phyloP scores from a whole-genome alignment of 2,113 vertebrate genomes.

The Orycteropus afer region DNA sequence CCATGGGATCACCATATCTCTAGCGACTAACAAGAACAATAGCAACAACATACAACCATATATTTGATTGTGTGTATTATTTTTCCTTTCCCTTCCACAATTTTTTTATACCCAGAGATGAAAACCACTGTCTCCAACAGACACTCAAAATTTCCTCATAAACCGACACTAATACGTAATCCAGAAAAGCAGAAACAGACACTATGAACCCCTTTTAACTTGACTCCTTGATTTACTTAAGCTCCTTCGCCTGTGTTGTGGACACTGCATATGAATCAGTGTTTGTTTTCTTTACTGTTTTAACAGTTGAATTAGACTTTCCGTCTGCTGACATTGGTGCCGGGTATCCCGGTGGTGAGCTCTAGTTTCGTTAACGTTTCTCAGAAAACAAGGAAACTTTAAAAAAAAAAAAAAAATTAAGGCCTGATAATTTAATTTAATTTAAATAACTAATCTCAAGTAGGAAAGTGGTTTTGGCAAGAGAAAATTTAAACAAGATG shows the following conservation, averaged over 20 bases:
- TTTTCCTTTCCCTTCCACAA: neutral
- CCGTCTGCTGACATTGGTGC: neutral
- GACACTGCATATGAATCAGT: neutral
- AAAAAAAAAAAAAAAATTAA: neutral
- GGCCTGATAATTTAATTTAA: neutral
- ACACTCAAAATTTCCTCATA: neutral
- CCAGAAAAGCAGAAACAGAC: neutral
- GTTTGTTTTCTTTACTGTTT: neutral
- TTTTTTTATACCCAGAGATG: neutral
- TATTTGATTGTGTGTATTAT: neutral
- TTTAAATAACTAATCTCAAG: constrained; percentile 32
- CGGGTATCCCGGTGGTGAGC: neutral
- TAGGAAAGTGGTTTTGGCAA: neutral
- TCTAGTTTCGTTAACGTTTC: neutral
- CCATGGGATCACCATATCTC: neutral
- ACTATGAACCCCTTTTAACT: neutral
- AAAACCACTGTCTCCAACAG: neutral
- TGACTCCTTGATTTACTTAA: neutral
- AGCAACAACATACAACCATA: neutral
- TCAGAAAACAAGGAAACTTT: neutral
- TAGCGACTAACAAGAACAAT: neutral
- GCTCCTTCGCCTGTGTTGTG: neutral
- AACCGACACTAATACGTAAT: neutral
- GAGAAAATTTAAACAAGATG: neutral
- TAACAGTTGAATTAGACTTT: neutral